These are phyloP conservation scores for Limnephilus lunatus DNA, from an alignment of 2,888 invertebrate species.

Conservation along the genomic window DNA sequence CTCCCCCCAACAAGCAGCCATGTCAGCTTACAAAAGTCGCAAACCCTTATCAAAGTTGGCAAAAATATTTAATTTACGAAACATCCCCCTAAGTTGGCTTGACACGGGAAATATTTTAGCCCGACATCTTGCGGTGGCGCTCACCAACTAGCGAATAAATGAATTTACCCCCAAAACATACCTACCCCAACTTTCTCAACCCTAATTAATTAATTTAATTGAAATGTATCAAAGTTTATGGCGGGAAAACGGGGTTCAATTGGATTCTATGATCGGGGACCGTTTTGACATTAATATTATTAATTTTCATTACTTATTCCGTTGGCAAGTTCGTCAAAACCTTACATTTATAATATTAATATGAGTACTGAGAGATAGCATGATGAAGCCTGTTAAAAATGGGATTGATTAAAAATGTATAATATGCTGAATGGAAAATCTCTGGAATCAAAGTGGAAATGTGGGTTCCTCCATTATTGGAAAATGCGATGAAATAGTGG, in stretches of 20 bases:
- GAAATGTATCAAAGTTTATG: conserved; percentile 21
- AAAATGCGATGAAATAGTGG: no score
- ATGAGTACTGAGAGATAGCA: not conserved
- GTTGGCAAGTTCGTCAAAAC: not conserved
- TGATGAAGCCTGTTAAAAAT: not conserved
- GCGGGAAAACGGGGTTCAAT: not conserved
- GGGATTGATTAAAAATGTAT: no score
- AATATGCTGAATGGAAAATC: no score
- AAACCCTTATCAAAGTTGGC: conserved; percentile 39
- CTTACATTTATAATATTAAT: not conserved
- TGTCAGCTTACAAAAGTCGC: conserved; percentile 33
- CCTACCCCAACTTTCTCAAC: conserved; percentile 6
- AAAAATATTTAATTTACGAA: conserved; percentile 48
- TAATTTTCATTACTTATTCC: not conserved
- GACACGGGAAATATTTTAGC: conserved; percentile 42
- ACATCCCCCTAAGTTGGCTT: conserved; percentile 17
- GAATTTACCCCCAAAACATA: not conserved
- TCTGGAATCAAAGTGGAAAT: no score
- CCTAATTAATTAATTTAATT: conserved; percentile 38
- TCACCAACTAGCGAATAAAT: conserved; percentile 25
- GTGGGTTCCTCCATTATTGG: no score
- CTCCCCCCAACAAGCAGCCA: not conserved
- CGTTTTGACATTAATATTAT: not conserved
- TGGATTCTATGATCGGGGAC: not conserved
- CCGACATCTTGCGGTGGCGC: conserved; percentile 42